phyloP scores from a whole-genome alignment of 2,113 vertebrate genomes.

The Donacobius atricapilla region DNA sequence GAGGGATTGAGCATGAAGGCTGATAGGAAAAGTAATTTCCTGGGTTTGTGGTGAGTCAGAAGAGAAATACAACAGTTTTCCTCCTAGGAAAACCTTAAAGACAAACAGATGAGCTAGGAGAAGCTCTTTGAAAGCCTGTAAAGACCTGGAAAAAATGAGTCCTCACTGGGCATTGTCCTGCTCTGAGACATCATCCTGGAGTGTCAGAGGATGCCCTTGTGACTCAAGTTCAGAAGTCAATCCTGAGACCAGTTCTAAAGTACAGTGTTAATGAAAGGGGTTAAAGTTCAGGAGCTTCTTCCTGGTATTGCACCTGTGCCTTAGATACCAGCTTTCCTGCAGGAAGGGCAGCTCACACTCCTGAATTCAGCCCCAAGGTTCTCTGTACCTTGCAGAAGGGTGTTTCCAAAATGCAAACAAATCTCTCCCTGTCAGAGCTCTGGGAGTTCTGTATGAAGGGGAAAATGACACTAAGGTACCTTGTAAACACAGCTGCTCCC shows the following conservation, averaged over 20 bases:
- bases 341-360: neutral
- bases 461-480: neutral
- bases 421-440: neutral
- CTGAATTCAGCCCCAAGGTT: neutral
- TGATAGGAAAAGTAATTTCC: neutral
- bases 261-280: neutral
- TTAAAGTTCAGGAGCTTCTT: neutral
- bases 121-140: neutral
- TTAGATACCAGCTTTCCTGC: neutral
- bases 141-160: neutral
- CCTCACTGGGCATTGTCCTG: neutral
- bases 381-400: neutral
- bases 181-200: neutral
- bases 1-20: neutral
- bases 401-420: neutral
- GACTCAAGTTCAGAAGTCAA: neutral
- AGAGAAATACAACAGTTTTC: neutral
- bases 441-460: rapidly evolving
- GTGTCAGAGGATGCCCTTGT: neutral
- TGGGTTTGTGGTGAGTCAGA: neutral
- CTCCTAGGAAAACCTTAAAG: neutral
- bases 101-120: neutral
- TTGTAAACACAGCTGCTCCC: neutral
- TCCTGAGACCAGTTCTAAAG: neutral
- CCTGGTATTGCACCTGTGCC: rapidly evolving